phyloP scores from a whole-genome alignment of 2,888 invertebrate genomes.

The Acrobasis suavella region DNA sequence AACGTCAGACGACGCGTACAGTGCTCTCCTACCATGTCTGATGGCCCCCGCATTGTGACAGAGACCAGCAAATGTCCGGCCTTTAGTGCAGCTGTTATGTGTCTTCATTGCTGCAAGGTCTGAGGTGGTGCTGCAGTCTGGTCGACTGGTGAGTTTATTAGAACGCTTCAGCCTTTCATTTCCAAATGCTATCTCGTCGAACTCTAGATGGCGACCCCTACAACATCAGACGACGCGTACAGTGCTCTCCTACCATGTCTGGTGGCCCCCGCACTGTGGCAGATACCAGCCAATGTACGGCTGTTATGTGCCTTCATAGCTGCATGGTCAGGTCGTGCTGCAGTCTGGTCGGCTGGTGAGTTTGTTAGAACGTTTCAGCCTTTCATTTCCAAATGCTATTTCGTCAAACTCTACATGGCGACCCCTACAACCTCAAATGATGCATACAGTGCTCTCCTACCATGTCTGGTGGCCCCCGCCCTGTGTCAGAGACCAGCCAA shows the following conservation, averaged over 20 bases:
- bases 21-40: constrained; percentile 94
- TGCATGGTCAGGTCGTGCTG: constrained; percentile 54
- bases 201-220: constrained; percentile 35
- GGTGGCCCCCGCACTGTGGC: constrained; percentile 95
- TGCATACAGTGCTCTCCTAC: constrained; percentile 94
- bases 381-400: no score
- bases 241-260: constrained; percentile 95
- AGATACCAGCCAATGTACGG: constrained; percentile 95
- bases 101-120: constrained; percentile 86
- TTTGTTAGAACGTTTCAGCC: constrained; percentile 21
- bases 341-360: constrained; percentile 87
- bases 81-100: constrained; percentile 94
- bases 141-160: constrained; percentile 85
- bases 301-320: constrained; percentile 93
- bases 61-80: constrained; percentile 95
- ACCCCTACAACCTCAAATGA: constrained; percentile 80
- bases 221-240: constrained; percentile 88
- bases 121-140: constrained; percentile 71
- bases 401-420: neutral
- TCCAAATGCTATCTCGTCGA: no score
- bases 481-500: constrained; percentile 97
- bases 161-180: no score
- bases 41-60: constrained; percentile 97
- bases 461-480: constrained; percentile 93
- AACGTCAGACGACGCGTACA: constrained; percentile 89